A percentile compares a stretch with the other conserved stretches of the same genome.
Conservation (phyloP, 2,113 vertebrate species). For the Elephas maximus region DNA sequence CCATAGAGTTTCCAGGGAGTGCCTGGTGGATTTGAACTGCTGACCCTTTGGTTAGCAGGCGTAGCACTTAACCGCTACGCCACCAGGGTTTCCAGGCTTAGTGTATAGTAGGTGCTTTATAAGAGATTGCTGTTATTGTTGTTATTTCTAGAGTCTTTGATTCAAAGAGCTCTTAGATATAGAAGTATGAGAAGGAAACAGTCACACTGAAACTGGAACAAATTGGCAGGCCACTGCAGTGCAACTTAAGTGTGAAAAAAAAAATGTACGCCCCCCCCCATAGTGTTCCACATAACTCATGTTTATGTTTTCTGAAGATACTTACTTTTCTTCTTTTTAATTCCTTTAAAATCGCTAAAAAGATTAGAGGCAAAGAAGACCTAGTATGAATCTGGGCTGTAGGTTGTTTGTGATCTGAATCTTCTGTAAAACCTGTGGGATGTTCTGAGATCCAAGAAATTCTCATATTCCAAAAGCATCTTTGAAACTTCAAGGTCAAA, state of each 20-base stretch:
- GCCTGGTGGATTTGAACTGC: no score
- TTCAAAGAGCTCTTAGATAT: background rate
- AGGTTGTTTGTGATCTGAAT: background rate
- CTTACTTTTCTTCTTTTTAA: background rate
- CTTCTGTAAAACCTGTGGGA: constrained; percentile 8
- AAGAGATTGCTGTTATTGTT: background rate
- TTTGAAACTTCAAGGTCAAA: background rate
- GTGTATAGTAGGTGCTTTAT: background rate
- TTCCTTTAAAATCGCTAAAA: constrained; percentile 8
- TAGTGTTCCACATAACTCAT: background rate
- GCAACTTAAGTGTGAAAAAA: constrained; percentile 7
- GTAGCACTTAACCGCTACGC: no score
- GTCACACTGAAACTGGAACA: background rate
- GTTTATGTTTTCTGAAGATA: background rate
- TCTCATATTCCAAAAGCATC: background rate
- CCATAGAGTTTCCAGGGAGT: no score
- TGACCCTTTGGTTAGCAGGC: no score
- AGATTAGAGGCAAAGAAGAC: background rate
- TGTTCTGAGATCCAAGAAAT: background rate
- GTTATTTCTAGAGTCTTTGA: background rate
- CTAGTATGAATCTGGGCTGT: background rate
- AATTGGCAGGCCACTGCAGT: background rate
- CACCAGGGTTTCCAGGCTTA: background rate
- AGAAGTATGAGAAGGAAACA: background rate
- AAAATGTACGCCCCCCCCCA: background rate